Evolutionary conservation across 2,888 invertebrate species (phyloP).

Genomic region (Crioceris asparagi): DNA sequence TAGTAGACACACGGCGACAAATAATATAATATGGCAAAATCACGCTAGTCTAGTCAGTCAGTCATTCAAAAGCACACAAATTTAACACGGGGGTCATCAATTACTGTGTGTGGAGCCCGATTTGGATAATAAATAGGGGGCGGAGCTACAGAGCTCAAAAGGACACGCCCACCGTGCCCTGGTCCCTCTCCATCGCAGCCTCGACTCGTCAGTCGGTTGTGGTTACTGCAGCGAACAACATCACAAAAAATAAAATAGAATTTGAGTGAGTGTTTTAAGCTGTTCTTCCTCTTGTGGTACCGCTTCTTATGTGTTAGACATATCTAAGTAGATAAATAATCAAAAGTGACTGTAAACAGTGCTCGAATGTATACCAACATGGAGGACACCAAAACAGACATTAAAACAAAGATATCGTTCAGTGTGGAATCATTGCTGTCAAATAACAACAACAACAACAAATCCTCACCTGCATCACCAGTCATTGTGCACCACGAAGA

Average conservation of each 20-base stretch:
- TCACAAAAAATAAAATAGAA: conserved; percentile 15
- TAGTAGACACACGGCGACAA: conserved; percentile 30
- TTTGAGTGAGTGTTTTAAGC: no score
- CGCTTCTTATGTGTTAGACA: no score
- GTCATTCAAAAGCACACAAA: conserved; percentile 24
- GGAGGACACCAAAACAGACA: conserved; percentile 34
- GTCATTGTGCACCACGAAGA: conserved; percentile 14
- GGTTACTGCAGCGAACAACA: conserved; percentile 16
- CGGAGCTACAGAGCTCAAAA: conserved; percentile 15
- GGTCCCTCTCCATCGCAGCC: conserved; percentile 23
- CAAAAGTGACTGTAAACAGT: conserved; percentile 3
- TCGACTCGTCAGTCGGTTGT: background rate
- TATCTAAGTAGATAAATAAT: no score
- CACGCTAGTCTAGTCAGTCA: conserved; percentile 21
- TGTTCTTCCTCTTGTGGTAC: no score
- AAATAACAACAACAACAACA: conserved; percentile 19
- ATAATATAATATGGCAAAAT: conserved; percentile 34
- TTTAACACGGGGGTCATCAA: conserved; percentile 27
- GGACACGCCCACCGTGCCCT: conserved; percentile 23
- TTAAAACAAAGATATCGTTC: conserved; percentile 60
- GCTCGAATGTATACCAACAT: conserved; percentile 24
- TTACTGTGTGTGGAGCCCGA: conserved; percentile 24
- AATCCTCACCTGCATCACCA: conserved; percentile 9
- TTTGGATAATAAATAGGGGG: conserved; percentile 28
- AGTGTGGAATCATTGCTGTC: conserved; percentile 57